Conservation (phyloP, 2,888 invertebrate genomes). For the Cephus pulcher region DNA sequence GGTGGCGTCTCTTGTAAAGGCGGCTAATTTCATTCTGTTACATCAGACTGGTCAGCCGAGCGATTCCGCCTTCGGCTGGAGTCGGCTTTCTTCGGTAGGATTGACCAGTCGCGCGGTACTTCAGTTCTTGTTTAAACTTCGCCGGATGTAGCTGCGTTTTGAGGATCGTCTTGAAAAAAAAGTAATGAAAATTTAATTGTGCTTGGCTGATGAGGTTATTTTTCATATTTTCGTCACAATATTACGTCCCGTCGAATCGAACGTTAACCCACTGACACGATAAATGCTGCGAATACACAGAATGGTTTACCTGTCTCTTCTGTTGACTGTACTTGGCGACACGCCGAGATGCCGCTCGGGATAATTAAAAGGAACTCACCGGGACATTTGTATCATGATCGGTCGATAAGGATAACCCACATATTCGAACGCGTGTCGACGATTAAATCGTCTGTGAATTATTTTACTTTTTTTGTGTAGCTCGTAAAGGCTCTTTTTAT, state of each 20-base stretch:
- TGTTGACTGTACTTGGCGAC: neutral
- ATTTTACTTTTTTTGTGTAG: neutral
- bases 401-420: neutral
- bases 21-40: conserved; percentile 61
- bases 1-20: conserved; percentile 33
- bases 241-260: neutral
- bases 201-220: neutral
- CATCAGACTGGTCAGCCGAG: conserved; percentile 60
- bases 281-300: neutral
- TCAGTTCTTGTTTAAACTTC: conserved; percentile 18
- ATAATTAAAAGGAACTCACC: neutral
- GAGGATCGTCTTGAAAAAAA: neutral
- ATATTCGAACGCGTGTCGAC: neutral
- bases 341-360: neutral
- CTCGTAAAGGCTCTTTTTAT: neutral
- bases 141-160: conserved; percentile 26
- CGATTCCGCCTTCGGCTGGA: conserved; percentile 32
- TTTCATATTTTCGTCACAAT: neutral
- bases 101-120: neutral
- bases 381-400: neutral
- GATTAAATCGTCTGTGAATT: neutral
- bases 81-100: conserved; percentile 16
- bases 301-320: neutral
- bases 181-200: neutral
- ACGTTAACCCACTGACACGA: neutral